Evolutionary conservation across 2,888 invertebrate species (phyloP).

Genomic region (Platycnemis pennipes): DNA sequence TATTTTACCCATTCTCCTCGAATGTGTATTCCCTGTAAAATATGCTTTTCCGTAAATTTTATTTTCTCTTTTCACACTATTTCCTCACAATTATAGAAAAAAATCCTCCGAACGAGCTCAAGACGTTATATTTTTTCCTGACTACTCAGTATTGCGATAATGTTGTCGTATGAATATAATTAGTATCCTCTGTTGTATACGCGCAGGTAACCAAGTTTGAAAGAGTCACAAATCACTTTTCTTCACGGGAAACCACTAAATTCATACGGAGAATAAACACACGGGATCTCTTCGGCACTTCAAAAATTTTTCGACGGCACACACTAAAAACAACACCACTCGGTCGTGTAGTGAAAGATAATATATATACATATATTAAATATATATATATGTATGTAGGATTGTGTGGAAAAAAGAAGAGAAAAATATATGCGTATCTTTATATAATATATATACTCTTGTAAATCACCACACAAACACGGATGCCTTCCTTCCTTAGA

Average conservation of each 20-base stretch:
- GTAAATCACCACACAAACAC: slow-evolving; percentile 39
- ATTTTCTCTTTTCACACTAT: no score
- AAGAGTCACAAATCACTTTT: neutral
- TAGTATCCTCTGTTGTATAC: neutral
- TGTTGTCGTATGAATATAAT: neutral
- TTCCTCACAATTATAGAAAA: neutral
- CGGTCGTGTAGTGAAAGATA: slow-evolving; percentile 4
- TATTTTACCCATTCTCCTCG: neutral
- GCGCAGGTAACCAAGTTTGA: neutral
- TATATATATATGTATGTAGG: slow-evolving; percentile 3
- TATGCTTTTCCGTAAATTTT: no score
- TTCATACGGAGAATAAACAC: neutral
- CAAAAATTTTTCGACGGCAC: neutral
- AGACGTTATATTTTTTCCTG: neutral
- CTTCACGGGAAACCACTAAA: neutral
- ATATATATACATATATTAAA: slow-evolving; percentile 27
- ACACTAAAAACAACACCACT: slow-evolving; percentile 26
- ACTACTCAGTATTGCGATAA: neutral
- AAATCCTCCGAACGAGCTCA: neutral
- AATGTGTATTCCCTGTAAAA: neutral
- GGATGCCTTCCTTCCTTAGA: neutral
- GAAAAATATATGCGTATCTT: neutral
- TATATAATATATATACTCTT: slow-evolving; percentile 13
- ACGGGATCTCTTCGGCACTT: neutral
- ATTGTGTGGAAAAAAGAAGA: slow-evolving; percentile 31